A percentile compares a stretch with the other conserved stretches of the same genome.
Conservation (phyloP, 2,797 vertebrate genomes). For the Otus scops region DNA sequence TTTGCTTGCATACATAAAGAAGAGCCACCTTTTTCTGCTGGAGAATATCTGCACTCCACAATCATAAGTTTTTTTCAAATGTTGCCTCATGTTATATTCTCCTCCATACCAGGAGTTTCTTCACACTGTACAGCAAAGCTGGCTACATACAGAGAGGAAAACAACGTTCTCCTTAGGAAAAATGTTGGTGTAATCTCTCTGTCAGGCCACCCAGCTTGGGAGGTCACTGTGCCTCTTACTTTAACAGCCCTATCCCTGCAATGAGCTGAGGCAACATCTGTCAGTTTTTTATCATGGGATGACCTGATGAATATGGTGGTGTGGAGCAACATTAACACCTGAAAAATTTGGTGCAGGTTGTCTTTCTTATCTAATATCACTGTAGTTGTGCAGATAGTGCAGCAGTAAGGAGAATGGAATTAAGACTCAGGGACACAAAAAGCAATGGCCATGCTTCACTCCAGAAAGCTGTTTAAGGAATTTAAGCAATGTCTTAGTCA, state of each 20-base stretch:
- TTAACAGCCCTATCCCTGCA: neutral
- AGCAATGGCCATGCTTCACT: neutral
- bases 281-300: neutral
- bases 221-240: neutral
- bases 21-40: neutral
- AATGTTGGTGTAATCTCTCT: neutral
- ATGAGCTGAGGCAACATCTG: neutral
- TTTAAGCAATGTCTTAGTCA: neutral
- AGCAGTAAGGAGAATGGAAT: neutral
- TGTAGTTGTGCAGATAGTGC: neutral
- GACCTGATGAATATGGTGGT: accelerated
- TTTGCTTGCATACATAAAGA: neutral
- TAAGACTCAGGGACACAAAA: neutral
- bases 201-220: neutral
- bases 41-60: neutral
- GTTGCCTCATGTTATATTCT: neutral
- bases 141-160: neutral
- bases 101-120: neutral
- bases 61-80: neutral
- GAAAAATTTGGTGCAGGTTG: neutral
- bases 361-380: neutral
- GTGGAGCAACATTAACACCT: neutral
- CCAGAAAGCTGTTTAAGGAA: neutral
- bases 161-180: neutral
- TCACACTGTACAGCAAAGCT: neutral